These are phyloP conservation scores for Drosophila fungiperda DNA, from an alignment of 2,888 invertebrate genomes.

Conservation along the genomic window DNA sequence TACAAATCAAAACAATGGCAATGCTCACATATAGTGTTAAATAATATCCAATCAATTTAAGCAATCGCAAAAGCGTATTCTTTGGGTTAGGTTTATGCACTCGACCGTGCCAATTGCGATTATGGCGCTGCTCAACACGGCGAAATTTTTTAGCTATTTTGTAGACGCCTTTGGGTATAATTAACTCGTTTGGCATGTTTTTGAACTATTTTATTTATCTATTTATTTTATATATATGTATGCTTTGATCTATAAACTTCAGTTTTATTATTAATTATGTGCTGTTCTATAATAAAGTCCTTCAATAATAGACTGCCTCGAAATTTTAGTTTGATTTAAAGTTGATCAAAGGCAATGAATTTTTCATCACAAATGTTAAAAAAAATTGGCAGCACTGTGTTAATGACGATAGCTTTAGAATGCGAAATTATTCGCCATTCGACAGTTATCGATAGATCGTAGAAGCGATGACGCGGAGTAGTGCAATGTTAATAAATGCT, in stretches of 20 bases:
- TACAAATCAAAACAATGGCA: constrained; percentile 9
- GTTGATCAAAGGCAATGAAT: neutral
- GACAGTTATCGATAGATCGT: neutral
- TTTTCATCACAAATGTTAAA: neutral
- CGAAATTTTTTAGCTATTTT: constrained; percentile 24
- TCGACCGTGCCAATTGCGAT: neutral
- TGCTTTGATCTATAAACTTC: constrained; percentile 8
- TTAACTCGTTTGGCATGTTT: constrained; percentile 50
- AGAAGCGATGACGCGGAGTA: neutral
- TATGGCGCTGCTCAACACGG: constrained; percentile 26
- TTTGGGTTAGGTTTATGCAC: neutral
- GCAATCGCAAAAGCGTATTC: neutral
- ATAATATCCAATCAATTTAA: constrained; percentile 31
- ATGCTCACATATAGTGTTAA: constrained; percentile 23
- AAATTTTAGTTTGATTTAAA: neutral
- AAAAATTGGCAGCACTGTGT: neutral
- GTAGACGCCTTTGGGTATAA: constrained; percentile 45
- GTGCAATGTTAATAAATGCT: neutral
- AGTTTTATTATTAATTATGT: neutral
- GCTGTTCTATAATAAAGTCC: neutral
- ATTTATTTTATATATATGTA: neutral
- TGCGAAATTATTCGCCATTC: neutral
- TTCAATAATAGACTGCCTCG: neutral
- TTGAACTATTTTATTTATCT: neutral
- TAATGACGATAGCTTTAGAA: neutral